phyloP scores from a whole-genome alignment of 2,797 vertebrate genomes.

The Lindbergichthys nudifrons region DNA sequence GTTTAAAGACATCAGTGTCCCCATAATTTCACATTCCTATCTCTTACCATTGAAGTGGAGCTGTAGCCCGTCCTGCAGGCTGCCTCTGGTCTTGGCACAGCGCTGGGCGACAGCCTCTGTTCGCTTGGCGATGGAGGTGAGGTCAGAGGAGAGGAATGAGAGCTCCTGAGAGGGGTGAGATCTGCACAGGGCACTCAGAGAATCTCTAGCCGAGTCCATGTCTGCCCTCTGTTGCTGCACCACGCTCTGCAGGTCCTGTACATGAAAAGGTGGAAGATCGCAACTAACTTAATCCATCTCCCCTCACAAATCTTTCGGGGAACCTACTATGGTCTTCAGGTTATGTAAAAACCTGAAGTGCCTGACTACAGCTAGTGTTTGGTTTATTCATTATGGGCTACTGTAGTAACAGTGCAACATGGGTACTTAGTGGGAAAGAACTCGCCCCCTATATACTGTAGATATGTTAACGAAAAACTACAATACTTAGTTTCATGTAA shows the following conservation, averaged over 20 bases:
- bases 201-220: constrained; percentile 89
- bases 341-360: too few species aligned
- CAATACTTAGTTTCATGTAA: too few species aligned
- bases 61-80: constrained; percentile 91
- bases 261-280: background rate
- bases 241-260: constrained; percentile 87
- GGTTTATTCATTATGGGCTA: too few species aligned
- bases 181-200: constrained; percentile 90
- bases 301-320: too few species aligned
- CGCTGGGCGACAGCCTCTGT: constrained; percentile 89
- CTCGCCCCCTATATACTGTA: too few species aligned
- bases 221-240: constrained; percentile 89
- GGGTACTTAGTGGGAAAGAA: too few species aligned
- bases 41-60: constrained; percentile 89
- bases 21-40: background rate
- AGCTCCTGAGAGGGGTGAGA: constrained; percentile 90
- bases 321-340: too few species aligned
- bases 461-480: background rate
- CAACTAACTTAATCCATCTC: too few species aligned
- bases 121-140: constrained; percentile 89
- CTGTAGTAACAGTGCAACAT: too few species aligned
- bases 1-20: too few species aligned
- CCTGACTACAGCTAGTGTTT: too few species aligned
- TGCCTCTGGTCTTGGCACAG: constrained; percentile 86
- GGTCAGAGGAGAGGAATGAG: constrained; percentile 86